Evolutionary conservation across 2,888 invertebrate species (phyloP), one percentile per base, ranked within the genome.

Genomic region (Macroteleia sp.): DNA sequence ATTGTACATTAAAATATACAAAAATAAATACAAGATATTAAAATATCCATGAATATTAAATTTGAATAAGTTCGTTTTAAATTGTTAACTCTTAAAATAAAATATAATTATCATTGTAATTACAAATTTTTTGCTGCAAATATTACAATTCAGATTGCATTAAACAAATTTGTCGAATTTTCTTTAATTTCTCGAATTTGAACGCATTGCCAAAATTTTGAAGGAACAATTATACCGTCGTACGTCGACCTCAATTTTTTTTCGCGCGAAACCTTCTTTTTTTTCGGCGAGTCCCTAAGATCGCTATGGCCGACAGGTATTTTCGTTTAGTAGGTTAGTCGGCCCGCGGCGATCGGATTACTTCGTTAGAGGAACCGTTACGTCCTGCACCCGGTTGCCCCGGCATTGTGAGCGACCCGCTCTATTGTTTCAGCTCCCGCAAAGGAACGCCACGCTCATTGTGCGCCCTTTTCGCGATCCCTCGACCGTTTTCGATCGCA

Each of bases 281-380:
- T 73, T 48, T n/a, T n/a, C n/a, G 73, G 67, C 71, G 34, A 32
- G 48, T 54, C 61, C 80, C 74, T 81, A 80, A 80, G 79, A 82
- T 74, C 69, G 69, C 71, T 61, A 70, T 61, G 62, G 28, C 57
- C 61, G 54, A 54, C 77, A 71, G 79, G 77, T 81, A 78, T 85
- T 82, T 80, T 81, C 79, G 80, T 84, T 88, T 86, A 88, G 86
- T 88, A 85, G 88, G 87, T 87, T 87, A 87, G 84, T 85, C 83
- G 86, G 85, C 77, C 82, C 84, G 77, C 62, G 76, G 75, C 69
- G 81, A 70, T 79, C 66, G 67, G 62, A 77, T 82, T 82, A 82
- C 82, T 82, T 85, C 80, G 83, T 84, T 82, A 85, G 82, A 85
- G 83, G 75, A 83, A 86, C 87, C 86, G 86, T 87, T 86, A 85